Percentiles rank a stretch among this genome's conserved stretches.
phyloP scores from a whole-genome alignment of 2,888 invertebrate species.

The Mechanitis messenoides region DNA sequence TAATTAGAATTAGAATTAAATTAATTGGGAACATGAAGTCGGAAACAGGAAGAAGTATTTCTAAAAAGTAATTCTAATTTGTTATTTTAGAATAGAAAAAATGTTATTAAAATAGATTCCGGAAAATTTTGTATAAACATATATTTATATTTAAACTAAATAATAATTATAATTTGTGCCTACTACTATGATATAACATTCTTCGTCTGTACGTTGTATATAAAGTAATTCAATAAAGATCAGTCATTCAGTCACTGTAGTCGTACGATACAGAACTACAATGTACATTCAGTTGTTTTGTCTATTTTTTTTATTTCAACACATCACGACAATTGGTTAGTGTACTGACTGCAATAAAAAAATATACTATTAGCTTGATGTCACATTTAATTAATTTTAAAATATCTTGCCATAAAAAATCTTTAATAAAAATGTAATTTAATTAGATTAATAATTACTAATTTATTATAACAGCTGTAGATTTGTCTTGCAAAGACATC shows the following conservation, averaged over 20 bases:
- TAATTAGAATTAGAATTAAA: no score
- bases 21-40: no score
- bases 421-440: neutral
- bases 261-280: conserved; percentile 31
- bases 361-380: neutral
- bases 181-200: no score
- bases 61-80: no score
- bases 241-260: conserved; percentile 29
- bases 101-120: no score
- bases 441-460: neutral
- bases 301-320: conserved; percentile 38
- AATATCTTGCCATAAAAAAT: neutral
- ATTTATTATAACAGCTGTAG: conserved; percentile 33
- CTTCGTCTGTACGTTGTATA: no score
- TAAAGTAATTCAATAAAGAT: conserved; percentile 7
- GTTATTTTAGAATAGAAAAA: no score
- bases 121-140: no score
- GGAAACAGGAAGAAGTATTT: no score
- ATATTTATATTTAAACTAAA: no score
- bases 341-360: conserved; percentile 13
- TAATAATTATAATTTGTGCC: no score
- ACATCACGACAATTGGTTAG: conserved; percentile 42
- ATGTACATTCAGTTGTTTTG: conserved; percentile 44
- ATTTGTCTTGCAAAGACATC: conserved; percentile 42
- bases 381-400: conserved; percentile 1